Evolutionary conservation across 2,113 vertebrate genomes (phyloP), one percentile per base, ranked within the genome.

Genomic region (Brienomyrus brachyistius): DNA sequence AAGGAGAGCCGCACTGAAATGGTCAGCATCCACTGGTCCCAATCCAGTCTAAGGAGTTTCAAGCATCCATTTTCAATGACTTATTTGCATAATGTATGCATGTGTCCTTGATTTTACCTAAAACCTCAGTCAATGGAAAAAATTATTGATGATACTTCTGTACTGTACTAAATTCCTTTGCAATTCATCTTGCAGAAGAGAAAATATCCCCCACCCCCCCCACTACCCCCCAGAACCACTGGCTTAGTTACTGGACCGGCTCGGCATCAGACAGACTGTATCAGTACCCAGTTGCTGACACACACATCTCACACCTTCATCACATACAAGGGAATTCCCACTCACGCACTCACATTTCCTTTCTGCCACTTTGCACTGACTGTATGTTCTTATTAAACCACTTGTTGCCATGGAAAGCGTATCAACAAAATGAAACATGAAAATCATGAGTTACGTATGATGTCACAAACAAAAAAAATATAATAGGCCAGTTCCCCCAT

Each of bases 41-140:
- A 40, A 35, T 77, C 74, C 35, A 77, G 35, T 43, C 74, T 77
- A 43, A 43, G 43, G 74, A 77, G 70, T 77, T 35, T 77, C 31
- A 77, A 40, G 35, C 35, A 40, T 35, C 5, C 31, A 40, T 77
- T 77, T 77, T 43, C 13, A 43, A 4, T 77, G 5, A 77, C 74
- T 77, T 43, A 77, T 77, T 77, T 77, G 74, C 74, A 77, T 77
- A 77, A 77, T 77, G 35, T 77, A 77, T 77, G 74, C 74, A 77
- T 43, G 43, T 17, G 74, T 13, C 74, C 74, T 77, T 77, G 74
- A 77, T 77, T 43, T 77, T 77, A 35, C 74, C 74, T 77, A 19
- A 43, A 35, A 77, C 74, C 74, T 77, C 35, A 77, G 74, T 77
- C 74, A 43, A 77, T 77, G 35, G 70, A 35, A 77, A 77, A 43